Conservation (phyloP, 2,113 vertebrate genomes). For the Mesembrinibis cayennensis region DNA sequence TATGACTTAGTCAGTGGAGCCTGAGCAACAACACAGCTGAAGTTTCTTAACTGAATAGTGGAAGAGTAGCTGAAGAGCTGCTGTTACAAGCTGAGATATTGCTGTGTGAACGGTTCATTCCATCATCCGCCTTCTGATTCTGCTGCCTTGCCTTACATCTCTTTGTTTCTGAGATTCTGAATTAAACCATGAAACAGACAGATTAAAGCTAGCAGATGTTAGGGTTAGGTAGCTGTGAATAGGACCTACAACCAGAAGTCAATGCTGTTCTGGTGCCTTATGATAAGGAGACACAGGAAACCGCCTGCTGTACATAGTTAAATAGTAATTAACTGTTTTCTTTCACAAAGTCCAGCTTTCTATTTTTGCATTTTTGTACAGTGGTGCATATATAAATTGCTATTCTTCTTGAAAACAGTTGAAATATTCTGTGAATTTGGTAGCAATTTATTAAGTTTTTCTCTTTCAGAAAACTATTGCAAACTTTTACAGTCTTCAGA, state of each 20-base stretch:
- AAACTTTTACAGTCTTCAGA: not conserved
- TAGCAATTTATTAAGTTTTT: not conserved
- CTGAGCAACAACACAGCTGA: not conserved
- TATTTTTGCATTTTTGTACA: not conserved
- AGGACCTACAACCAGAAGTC: not conserved
- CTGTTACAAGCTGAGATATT: not conserved
- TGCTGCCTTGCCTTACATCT: not conserved
- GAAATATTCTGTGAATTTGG: not conserved
- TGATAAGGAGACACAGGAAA: not conserved
- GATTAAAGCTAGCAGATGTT: not conserved
- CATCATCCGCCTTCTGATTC: not conserved
- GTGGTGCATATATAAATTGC: not conserved
- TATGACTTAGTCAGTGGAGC: not conserved
- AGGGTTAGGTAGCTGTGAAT: not conserved
- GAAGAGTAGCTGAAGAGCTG: not conserved
- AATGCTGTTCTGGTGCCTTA: not conserved
- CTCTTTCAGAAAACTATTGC: not conserved
- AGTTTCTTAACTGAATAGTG: not conserved
- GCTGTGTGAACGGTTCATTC: accelerated
- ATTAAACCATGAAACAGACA: not conserved
- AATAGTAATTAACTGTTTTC: not conserved
- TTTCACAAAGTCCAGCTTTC: not conserved
- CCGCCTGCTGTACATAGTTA: not conserved
- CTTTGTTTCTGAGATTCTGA: not conserved
- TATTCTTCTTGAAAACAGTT: not conserved